Base-by-base conservation (phyloP, 2,888 invertebrate species). In the Epinotia ramella region DNA sequence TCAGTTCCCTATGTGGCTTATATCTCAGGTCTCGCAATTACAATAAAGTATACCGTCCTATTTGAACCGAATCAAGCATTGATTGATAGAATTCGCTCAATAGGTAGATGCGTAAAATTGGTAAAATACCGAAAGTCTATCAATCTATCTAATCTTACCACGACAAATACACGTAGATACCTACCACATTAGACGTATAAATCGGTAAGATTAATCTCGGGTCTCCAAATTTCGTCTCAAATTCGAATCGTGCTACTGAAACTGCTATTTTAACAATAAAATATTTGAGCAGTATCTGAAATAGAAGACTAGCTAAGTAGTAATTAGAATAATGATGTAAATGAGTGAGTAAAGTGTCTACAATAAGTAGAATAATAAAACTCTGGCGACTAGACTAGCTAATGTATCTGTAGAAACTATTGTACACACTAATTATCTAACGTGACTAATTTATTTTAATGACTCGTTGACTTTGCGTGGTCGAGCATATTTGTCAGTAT, bases 391-490 rank as follows among this genome's bases (percentile, higher is more conserved):
- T 59, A 60, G 65, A 59, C 74, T 28, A n/a, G 24, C 65, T 70
- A 71, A 71, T 33, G 20, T 18, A 12, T n/a, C 56, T n/a, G 53
- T 63, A 16, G 46, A 46, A 68, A 60, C 40, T 60, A 70, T 75
- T 75, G 59, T 20, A 60, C 66, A 46, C 60, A 60, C 70, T 66
- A 75, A 75, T 75, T 60, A 63, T 53, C 40, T 18, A 49, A 20
- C 75, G 75, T 71, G 65, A 60, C 75, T 70, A 75, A 75, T 75
- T 70, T 75, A 75, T 75, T 75, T 66, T 66, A 75, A 71, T 53
- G 60, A 28, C 40, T 16, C 5, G 64, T 20, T 62, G 49, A 18
- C n/a, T n/a, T 64, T 44, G 5, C 20, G 20, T 44, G 63, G 33
- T 57, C 49, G 53, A 33, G 53, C 53, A 44, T 28, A 18, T 57